Evolutionary conservation across 2,888 invertebrate genomes (phyloP).

Genomic region (Augiades crinisus): DNA sequence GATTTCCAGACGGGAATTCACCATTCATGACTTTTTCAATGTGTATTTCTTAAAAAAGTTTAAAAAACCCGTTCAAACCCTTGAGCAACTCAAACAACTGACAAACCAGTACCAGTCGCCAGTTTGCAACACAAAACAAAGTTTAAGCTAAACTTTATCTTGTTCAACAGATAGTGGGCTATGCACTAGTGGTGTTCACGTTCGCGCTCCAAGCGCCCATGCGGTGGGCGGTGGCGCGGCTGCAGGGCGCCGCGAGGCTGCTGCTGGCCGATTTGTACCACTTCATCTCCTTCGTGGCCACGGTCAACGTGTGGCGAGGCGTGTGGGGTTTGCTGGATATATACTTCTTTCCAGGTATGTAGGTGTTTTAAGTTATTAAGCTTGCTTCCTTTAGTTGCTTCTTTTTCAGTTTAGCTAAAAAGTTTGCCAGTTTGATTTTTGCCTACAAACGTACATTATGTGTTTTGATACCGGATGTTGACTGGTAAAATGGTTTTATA

Average conservation of each 20-base stretch:
- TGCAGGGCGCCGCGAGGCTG: constrained; percentile 85
- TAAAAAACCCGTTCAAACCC: no score
- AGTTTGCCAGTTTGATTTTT: no score
- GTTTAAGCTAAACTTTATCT: background rate
- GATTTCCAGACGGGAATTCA: no score
- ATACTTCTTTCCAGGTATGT: constrained; percentile 87
- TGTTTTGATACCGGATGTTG: no score
- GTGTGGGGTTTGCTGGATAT: constrained; percentile 91
- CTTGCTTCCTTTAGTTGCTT: background rate
- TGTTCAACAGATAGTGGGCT: constrained; percentile 84
- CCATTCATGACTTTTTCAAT: no score
- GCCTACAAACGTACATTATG: no score
- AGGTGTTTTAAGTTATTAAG: background rate
- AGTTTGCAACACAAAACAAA: no score
- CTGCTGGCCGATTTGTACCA: constrained; percentile 89
- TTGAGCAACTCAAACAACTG: no score
- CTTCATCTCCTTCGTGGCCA: constrained; percentile 88
- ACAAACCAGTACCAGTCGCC: no score
- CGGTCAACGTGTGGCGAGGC: constrained; percentile 94
- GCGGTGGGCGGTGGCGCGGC: constrained; percentile 85
- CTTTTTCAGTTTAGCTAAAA: no score
- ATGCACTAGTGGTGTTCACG: constrained; percentile 86
- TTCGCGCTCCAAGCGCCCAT: constrained; percentile 89
- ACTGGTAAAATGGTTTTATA: no score
- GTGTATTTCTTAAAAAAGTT: no score